These are phyloP conservation scores for Drepana falcataria DNA, from an alignment of 2,888 invertebrate genomes.

Conservation along the genomic window DNA sequence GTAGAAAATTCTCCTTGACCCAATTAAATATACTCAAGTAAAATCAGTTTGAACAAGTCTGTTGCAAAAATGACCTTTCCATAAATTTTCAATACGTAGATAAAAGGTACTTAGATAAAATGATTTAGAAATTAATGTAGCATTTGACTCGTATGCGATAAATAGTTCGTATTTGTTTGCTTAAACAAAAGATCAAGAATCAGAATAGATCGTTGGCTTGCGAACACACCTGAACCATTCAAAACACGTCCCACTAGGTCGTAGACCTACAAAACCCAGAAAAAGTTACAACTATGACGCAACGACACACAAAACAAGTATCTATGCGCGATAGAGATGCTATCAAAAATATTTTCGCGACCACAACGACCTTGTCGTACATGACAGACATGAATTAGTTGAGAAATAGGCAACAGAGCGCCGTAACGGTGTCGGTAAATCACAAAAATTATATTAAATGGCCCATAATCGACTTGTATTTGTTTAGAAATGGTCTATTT, in stretches of 20 bases:
- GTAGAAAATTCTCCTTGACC: too few species aligned
- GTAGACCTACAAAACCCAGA: neutral
- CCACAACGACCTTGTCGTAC: slow-evolving; percentile 41
- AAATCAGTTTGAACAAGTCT: too few species aligned
- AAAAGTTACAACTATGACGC: too few species aligned
- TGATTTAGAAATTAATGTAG: too few species aligned
- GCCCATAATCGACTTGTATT: slow-evolving; percentile 72
- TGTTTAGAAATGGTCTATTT: slow-evolving; percentile 66
- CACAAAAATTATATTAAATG: slow-evolving; percentile 66
- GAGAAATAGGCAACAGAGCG: slow-evolving; percentile 51
- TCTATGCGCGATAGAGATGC: slow-evolving; percentile 21
- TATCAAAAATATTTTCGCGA: slow-evolving; percentile 41
- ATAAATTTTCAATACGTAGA: too few species aligned
- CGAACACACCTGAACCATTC: neutral
- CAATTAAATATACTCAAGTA: too few species aligned
- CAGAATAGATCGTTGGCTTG: neutral
- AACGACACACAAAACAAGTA: slow-evolving; percentile 26
- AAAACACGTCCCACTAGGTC: neutral
- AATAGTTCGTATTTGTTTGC: too few species aligned
- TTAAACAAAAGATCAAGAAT: too few species aligned
- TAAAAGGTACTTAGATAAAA: too few species aligned
- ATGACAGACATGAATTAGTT: slow-evolving; percentile 47
- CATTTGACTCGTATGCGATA: too few species aligned
- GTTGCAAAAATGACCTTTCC: too few species aligned
- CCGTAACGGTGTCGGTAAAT: slow-evolving; percentile 55